phyloP scores from a whole-genome alignment of 2,797 vertebrate species.

The Luscinia megarhynchos region DNA sequence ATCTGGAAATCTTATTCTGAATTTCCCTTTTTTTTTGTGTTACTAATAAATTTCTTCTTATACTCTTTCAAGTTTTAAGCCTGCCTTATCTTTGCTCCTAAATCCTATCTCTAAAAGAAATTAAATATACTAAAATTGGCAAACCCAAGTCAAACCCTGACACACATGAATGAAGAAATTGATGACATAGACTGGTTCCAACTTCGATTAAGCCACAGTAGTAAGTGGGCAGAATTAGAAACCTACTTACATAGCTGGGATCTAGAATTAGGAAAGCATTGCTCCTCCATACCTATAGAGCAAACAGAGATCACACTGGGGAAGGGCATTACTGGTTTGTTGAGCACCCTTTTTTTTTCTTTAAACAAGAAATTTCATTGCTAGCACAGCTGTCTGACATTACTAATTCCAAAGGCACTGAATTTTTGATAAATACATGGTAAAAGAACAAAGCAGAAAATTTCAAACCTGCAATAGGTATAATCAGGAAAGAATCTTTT shows the following conservation, averaged over 20 bases:
- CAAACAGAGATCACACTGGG: background rate
- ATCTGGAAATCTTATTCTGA: too few species aligned
- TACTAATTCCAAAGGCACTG: background rate
- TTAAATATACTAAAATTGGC: too few species aligned
- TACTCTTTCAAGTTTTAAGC: too few species aligned
- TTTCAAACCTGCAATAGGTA: background rate
- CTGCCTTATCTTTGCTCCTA: too few species aligned
- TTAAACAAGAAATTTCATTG: background rate
- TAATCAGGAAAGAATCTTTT: background rate
- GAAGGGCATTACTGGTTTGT: background rate
- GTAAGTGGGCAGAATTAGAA: background rate
- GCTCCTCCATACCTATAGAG: background rate
- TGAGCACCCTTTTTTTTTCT: background rate
- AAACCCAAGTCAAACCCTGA: too few species aligned
- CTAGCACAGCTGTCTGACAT: background rate
- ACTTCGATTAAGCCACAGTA: background rate
- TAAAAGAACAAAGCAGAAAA: background rate
- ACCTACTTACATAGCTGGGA: background rate
- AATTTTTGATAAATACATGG: background rate
- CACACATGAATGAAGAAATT: background rate
- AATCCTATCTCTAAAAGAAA: too few species aligned
- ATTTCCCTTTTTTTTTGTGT: too few species aligned
- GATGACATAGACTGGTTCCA: background rate
- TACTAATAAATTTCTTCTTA: too few species aligned
- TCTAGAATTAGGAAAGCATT: background rate